Evolutionary conservation across 2,888 invertebrate species (phyloP).

Genomic region (Tridacna crocea): DNA sequence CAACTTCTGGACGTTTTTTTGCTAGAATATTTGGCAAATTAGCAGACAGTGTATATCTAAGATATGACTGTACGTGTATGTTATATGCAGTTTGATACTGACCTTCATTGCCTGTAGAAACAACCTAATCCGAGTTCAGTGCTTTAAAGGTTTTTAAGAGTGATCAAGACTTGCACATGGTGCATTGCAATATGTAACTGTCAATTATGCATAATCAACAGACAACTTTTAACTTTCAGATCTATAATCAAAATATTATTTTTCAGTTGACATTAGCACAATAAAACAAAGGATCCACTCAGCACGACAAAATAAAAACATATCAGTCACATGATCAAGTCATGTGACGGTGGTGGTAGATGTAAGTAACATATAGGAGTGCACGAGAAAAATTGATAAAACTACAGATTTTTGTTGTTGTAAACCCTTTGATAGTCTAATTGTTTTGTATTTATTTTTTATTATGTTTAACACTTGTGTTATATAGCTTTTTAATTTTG

Average conservation of each 20-base stretch:
- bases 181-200: no score
- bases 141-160: no score
- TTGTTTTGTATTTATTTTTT: neutral
- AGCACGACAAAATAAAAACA: constrained; percentile 52
- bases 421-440: constrained; percentile 15
- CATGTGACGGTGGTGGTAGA: constrained; percentile 15
- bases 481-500: constrained; percentile 19
- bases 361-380: constrained; percentile 47
- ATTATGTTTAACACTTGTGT: constrained; percentile 18
- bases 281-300: constrained; percentile 61
- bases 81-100: no score
- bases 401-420: constrained; percentile 11
- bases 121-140: no score
- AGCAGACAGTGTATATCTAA: no score
- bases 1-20: no score
- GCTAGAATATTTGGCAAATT: no score
- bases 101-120: no score
- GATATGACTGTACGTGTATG: no score
- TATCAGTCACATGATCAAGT: constrained; percentile 36
- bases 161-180: no score
- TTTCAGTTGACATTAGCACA: constrained; percentile 63
- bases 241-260: neutral
- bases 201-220: no score
- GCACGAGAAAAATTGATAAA: neutral
- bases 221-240: no score